Evolutionary conservation across 2,113 vertebrate species (phyloP).

Genomic region (Apodemus speciosus): DNA sequence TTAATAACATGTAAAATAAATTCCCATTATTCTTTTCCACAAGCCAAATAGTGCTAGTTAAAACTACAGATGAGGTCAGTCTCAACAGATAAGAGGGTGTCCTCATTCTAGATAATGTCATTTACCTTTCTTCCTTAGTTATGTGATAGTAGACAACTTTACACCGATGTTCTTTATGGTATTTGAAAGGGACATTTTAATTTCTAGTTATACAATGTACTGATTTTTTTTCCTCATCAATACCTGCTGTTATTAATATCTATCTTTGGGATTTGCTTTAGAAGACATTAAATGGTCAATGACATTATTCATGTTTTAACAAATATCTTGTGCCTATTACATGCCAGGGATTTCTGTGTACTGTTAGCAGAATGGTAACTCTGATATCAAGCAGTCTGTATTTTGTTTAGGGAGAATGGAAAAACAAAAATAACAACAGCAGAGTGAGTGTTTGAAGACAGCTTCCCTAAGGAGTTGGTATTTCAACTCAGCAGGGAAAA

Average conservation of each 20-base stretch:
- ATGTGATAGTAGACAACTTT: slow-evolving; percentile 1
- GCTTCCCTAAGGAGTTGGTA: not conserved
- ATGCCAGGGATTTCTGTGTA: not conserved
- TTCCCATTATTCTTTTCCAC: slow-evolving; percentile 45
- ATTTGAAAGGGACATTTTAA: slow-evolving; percentile 48
- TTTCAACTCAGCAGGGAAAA: not conserved
- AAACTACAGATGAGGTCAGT: slow-evolving; percentile 36
- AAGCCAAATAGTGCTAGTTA: not conserved
- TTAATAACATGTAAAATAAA: not conserved
- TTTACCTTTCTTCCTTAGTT: slow-evolving; percentile 12
- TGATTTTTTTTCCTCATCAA: not conserved
- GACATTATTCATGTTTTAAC: slow-evolving; percentile 14
- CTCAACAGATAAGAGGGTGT: not conserved
- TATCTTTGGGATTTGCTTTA: not conserved
- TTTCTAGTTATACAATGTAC: slow-evolving; percentile 18
- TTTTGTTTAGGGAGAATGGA: not conserved
- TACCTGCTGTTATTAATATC: slow-evolving; percentile 26
- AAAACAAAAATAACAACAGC: not conserved
- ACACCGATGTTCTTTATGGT: not conserved
- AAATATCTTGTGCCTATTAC: not conserved
- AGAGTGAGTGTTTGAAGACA: slow-evolving; percentile 6
- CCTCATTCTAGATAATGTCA: not conserved
- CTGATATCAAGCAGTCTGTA: not conserved
- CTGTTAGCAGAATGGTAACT: not conserved
- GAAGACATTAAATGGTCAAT: not conserved